phyloP scores from a whole-genome alignment of 2,888 invertebrate genomes.

The Plebejus anna region DNA sequence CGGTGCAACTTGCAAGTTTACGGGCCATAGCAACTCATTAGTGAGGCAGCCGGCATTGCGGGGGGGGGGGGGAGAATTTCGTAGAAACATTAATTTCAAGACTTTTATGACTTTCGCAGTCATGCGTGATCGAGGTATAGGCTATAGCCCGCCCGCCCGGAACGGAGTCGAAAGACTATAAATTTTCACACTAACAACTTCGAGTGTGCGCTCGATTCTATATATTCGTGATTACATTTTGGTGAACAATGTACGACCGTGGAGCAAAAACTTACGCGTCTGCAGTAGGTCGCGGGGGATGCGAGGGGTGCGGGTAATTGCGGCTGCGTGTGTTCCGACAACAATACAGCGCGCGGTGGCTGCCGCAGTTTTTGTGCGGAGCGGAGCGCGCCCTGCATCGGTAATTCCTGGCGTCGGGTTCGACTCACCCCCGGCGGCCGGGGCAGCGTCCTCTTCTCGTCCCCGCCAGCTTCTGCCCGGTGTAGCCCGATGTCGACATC shows the following conservation, averaged over 20 bases:
- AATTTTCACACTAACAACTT: not conserved
- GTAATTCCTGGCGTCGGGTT: not conserved
- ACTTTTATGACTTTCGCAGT: slow-evolving; percentile 5
- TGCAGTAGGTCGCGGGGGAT: not conserved
- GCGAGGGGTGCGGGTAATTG: not conserved
- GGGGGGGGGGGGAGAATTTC: not conserved
- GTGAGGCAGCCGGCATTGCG: not conserved
- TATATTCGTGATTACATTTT: not conserved
- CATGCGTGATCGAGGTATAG: not conserved
- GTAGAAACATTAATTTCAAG: not conserved
- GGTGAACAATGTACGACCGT: not conserved
- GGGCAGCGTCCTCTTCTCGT: not conserved
- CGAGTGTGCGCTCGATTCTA: not conserved
- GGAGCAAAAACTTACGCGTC: not conserved
- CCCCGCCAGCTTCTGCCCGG: not conserved
- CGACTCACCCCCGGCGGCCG: too few relatives aligned
- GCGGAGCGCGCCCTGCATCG: not conserved
- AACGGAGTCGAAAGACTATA: too few relatives aligned
- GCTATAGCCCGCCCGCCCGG: too few relatives aligned
- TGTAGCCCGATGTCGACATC: not conserved
- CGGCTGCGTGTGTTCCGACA: slow-evolving; percentile 8
- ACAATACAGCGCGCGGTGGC: not conserved
- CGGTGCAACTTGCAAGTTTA: too few relatives aligned
- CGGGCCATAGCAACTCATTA: not conserved
- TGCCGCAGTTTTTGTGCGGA: not conserved